Conservation (phyloP, 1,140 invertebrate genomes). For the Drosophila novamexicana region DNA sequence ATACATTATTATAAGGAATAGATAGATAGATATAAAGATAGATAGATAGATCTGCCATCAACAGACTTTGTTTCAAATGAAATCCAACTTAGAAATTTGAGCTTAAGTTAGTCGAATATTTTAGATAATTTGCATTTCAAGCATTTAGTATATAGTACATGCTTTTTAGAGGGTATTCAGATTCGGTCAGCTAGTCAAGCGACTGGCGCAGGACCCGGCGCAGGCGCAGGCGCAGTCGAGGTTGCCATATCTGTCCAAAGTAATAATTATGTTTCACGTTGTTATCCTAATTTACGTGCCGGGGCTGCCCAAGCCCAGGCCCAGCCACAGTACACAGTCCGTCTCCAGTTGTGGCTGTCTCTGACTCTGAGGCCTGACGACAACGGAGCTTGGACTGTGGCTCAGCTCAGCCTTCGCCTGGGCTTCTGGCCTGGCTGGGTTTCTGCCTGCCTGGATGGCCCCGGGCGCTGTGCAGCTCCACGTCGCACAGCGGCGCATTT, state of each 20-base stretch:
- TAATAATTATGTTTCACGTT: conserved; percentile 83
- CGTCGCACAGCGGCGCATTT: conserved; percentile 57
- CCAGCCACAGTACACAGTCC: conserved; percentile 1
- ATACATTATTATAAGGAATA: no score
- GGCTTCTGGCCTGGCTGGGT: not conserved
- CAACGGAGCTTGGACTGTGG: conserved; percentile 11
- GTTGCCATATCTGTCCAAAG: conserved; percentile 79
- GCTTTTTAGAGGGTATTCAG: conserved; percentile 5
- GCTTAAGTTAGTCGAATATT: no score
- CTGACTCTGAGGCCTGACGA: conserved; percentile 22
- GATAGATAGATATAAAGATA: no score
- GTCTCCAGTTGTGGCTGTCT: not conserved
- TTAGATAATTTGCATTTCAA: no score
- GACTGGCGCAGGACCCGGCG: conserved; percentile 8
- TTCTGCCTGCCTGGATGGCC: conserved; percentile 47
- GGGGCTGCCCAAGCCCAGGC: conserved; percentile 48
- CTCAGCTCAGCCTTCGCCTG: conserved; percentile 12
- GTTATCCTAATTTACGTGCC: conserved; percentile 83
- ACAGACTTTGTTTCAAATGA: no score
- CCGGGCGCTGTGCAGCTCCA: conserved; percentile 33
- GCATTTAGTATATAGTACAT: no score
- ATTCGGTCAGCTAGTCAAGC: conserved; percentile 1
- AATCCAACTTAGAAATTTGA: no score
- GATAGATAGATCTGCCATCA: no score
- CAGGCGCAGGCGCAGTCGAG: conserved; percentile 38